Percentiles rank a stretch among this genome's conserved stretches.
Evolutionary conservation across 2,888 invertebrate genomes (phyloP).

Genomic region (Hartigia nigra): DNA sequence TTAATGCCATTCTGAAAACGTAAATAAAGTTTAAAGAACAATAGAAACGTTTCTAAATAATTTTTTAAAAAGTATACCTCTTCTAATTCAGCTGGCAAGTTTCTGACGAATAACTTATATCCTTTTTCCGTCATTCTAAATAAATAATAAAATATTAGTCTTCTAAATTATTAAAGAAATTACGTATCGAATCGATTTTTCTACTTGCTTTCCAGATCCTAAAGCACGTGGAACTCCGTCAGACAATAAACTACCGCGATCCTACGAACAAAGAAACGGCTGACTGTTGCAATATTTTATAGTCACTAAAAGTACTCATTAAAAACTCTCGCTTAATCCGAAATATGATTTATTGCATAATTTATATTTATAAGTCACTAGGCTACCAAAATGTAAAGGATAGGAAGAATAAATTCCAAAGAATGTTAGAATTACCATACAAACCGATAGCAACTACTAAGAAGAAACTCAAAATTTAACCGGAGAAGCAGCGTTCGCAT

Average conservation of each 20-base stretch:
- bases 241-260: background rate
- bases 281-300: background rate
- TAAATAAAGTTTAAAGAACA: background rate
- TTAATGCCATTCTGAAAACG: slow-evolving; percentile 40
- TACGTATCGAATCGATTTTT: background rate
- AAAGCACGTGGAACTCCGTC: background rate
- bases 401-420: background rate
- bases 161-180: too few relatives aligned
- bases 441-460: background rate
- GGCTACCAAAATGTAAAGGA: background rate
- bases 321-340: background rate
- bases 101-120: slow-evolving; percentile 42
- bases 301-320: background rate
- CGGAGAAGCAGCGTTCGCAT: background rate
- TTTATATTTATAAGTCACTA: background rate
- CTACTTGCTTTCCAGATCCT: background rate
- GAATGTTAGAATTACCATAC: background rate
- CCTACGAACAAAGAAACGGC: background rate
- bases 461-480: background rate
- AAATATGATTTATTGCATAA: background rate
- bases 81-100: slow-evolving; percentile 48
- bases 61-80: slow-evolving; percentile 29
- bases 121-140: slow-evolving; percentile 19
- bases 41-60: background rate
- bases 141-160: background rate